Evolutionary conservation across 2,113 vertebrate genomes (phyloP).

Genomic region (Collichthys lucidus): DNA sequence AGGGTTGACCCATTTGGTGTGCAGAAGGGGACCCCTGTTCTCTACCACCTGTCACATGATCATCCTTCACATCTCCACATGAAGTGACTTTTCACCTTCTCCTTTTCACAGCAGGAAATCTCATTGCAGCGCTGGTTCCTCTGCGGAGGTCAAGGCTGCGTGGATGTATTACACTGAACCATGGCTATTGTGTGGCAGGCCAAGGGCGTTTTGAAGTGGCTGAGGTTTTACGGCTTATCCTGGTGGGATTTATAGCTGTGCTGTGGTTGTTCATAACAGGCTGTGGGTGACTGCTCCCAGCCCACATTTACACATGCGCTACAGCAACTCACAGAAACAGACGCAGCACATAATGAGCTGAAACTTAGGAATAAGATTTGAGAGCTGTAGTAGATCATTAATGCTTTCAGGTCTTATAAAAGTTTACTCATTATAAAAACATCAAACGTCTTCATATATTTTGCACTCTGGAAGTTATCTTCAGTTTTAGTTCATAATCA

Average conservation of each 20-base stretch:
- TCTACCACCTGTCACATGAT: neutral
- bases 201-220: slow-evolving; percentile 60
- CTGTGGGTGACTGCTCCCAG: slow-evolving; percentile 32
- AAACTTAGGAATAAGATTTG: neutral
- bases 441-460: neutral
- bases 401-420: slow-evolving; percentile 13
- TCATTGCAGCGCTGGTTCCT: slow-evolving; percentile 21
- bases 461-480: neutral
- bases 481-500: slow-evolving; percentile 1
- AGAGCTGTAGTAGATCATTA: neutral
- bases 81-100: slow-evolving; percentile 58
- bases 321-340: slow-evolving; percentile 22
- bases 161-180: slow-evolving; percentile 25
- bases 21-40: slow-evolving; percentile 13
- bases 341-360: slow-evolving; percentile 4
- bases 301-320: slow-evolving; percentile 17
- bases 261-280: slow-evolving; percentile 30
- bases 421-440: slow-evolving; percentile 30
- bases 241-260: slow-evolving; percentile 52
- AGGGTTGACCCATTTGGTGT: slow-evolving; percentile 66
- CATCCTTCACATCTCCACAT: slow-evolving; percentile 26
- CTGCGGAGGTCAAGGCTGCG: slow-evolving; percentile 23
- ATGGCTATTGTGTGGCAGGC: slow-evolving; percentile 52
- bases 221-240: slow-evolving; percentile 62
- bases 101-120: slow-evolving; percentile 26